A percentile compares a stretch with the other conserved stretches of the same genome.
These are phyloP conservation scores for Trilocha varians DNA, from an alignment of 2,888 invertebrate genomes.

Conservation along the genomic window DNA sequence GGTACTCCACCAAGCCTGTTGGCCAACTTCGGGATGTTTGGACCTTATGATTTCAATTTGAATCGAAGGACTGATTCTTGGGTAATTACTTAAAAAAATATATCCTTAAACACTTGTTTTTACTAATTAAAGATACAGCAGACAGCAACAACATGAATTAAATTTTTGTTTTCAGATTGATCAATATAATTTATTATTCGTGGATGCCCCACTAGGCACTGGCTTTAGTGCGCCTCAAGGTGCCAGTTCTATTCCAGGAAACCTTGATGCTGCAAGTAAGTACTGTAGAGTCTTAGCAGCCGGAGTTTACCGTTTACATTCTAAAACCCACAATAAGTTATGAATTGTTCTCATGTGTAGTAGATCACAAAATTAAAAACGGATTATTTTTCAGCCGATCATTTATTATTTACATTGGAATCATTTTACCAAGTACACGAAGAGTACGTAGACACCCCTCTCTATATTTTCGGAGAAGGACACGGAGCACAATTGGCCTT, in stretches of 20 bases:
- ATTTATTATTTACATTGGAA: conserved; percentile 79
- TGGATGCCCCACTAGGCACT: conserved; percentile 91
- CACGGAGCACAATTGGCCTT: conserved; percentile 92
- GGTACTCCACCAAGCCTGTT: conserved; percentile 84
- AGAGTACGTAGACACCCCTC: conserved; percentile 76
- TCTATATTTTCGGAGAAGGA: conserved; percentile 89
- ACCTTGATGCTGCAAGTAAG: conserved; percentile 69
- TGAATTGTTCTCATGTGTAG: too few relatives aligned
- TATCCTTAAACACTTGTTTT: background rate
- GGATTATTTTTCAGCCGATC: conserved; percentile 72
- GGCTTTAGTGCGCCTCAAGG: conserved; percentile 84
- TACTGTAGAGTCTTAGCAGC: conserved; percentile 6
- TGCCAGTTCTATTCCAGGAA: conserved; percentile 19
- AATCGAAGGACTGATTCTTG: conserved; percentile 79
- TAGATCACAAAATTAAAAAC: too few relatives aligned
- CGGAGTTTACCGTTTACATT: background rate
- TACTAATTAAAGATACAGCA: background rate
- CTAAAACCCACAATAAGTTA: too few relatives aligned
- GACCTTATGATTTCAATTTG: conserved; percentile 79
- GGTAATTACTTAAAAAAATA: conserved; percentile 59
- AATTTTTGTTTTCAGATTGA: conserved; percentile 61
- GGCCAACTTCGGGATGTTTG: conserved; percentile 90
- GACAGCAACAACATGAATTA: background rate
- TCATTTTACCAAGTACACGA: conserved; percentile 77
- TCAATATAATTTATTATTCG: conserved; percentile 85